Conservation (phyloP, 2,888 invertebrate species). For the Drosophila atroscutellata region DNA sequence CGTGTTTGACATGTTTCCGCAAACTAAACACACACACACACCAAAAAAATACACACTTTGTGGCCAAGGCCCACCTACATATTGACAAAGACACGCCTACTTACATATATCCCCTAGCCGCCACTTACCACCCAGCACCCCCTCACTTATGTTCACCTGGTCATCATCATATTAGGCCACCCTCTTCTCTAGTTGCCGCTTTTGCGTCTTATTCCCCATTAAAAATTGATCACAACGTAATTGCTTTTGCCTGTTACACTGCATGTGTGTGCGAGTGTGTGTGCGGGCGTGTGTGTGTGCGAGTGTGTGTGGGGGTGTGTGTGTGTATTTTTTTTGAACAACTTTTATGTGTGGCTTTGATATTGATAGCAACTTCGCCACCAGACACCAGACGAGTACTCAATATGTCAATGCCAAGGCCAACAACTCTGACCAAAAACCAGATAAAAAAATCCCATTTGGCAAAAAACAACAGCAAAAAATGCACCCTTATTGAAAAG, state of each 20-base stretch:
- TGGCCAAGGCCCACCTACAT: slow-evolving; percentile 15
- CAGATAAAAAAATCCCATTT: not conserved
- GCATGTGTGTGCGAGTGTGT: not conserved
- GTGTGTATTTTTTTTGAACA: slow-evolving; percentile 8
- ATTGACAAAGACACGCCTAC: slow-evolving; percentile 6
- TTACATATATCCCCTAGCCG: not conserved
- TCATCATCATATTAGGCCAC: slow-evolving; percentile 35
- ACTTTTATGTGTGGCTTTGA: slow-evolving; percentile 24
- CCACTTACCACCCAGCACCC: not conserved
- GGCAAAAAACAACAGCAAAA: not conserved
- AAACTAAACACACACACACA: slow-evolving; percentile 29
- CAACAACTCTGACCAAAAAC: slow-evolving; percentile 22
- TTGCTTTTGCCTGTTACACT: slow-evolving; percentile 38
- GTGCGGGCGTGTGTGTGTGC: not conserved
- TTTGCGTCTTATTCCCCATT: slow-evolving; percentile 44
- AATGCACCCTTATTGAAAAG: slow-evolving; percentile 10
- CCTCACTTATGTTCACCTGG: slow-evolving; percentile 10
- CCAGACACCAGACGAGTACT: not conserved
- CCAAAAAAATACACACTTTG: not conserved
- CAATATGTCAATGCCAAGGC: slow-evolving; percentile 46
- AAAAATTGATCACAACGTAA: slow-evolving; percentile 67
- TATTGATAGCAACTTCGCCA: slow-evolving; percentile 33
- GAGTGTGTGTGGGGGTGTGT: not conserved
- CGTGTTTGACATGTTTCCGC: slow-evolving; percentile 53
- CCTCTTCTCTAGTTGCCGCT: slow-evolving; percentile 1